Evolutionary conservation across 2,113 vertebrate species (phyloP).

Genomic region (Phocoena sinus): DNA sequence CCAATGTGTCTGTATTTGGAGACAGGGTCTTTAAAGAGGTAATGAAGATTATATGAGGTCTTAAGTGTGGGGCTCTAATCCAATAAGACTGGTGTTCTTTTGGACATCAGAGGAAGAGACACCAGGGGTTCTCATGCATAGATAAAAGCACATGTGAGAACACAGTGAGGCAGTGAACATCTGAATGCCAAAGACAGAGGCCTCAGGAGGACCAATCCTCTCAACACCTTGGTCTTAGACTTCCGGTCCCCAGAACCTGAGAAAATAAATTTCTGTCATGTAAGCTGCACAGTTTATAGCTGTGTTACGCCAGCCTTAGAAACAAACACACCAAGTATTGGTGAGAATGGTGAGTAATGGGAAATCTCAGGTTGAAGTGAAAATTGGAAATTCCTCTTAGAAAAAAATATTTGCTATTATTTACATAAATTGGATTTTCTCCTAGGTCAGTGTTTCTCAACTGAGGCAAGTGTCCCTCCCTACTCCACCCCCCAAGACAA

Average conservation of each 20-base stretch:
- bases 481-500: not conserved
- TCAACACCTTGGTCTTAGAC: not conserved
- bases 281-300: too few species aligned
- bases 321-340: not conserved
- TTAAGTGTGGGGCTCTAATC: not conserved
- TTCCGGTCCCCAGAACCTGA: not conserved
- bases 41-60: not conserved
- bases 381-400: not conserved
- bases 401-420: not conserved
- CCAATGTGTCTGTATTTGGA: not conserved
- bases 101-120: not conserved
- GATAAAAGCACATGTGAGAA: not conserved
- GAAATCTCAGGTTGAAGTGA: not conserved
- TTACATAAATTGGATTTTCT: not conserved
- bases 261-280: not conserved
- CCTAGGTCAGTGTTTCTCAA: not conserved
- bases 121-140: fast-evolving
- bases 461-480: fast-evolving
- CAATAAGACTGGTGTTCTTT: not conserved
- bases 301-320: not conserved
- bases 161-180: not conserved
- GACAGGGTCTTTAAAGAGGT: not conserved
- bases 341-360: not conserved
- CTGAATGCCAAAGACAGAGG: not conserved
- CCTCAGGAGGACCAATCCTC: not conserved